Base-by-base conservation (phyloP, 2,888 invertebrate genomes). In the Andrena haemorrhoa region DNA sequence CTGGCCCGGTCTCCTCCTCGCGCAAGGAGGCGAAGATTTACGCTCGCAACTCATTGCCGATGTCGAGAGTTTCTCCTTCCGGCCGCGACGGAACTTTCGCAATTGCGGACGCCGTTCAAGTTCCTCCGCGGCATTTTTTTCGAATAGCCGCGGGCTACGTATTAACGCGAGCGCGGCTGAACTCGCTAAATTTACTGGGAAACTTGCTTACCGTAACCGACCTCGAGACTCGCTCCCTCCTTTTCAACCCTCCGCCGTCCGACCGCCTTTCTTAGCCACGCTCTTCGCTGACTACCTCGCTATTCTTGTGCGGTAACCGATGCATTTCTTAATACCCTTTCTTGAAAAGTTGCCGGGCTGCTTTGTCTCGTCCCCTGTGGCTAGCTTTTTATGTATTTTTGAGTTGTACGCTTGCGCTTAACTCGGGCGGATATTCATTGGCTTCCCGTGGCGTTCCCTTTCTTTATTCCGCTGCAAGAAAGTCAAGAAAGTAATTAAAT, bases 131-230 rank as follows among this genome's bases (percentile, higher is more conserved):
- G 12, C 60, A 66, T 75, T 76, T 76, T 70, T 66, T 51, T 58
- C 65, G 53, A 65, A 66, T 70, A 60, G 80, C 68, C 68, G 51
- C 20, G 31, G 64, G 73, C 51, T 73, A 71, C 60, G 69, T 61
- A 69, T 74, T 82, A 75, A 78, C 79, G 75, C 69, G 71, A 72
- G 64, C 53, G 83, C 72, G 76, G 85, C 82, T 85, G 85, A 86
- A 90, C 87, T 90, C 88, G 81, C 72, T 77, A 84, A 89, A 90
- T 90, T 90, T 90, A 90, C 87, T 87, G 86, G 84, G 76, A 89
- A 90, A 90, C 90, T 90, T 90, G 84, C 84, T 85, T 84, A 86
- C 81, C 84, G 84, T 90, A 88, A 85, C 87, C 83, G 82, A 85
- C 85, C 83, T 26, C 64, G 65, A 41, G 35, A 41, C 65, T 65